Conservation (phyloP, 1,140 invertebrate genomes). For the Pristionchus pacificus region DNA sequence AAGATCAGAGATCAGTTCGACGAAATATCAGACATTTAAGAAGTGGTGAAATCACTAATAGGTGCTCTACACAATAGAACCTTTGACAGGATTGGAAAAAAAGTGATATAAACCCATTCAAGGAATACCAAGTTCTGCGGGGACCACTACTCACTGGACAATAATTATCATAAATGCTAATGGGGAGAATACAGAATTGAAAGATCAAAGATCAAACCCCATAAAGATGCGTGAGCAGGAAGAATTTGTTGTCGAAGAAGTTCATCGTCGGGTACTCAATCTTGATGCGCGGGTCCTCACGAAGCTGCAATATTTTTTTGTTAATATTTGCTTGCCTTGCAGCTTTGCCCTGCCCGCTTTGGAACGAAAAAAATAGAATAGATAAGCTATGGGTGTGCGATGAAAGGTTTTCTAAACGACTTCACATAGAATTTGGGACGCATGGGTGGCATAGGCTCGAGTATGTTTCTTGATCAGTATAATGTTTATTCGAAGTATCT, state of each 20-base stretch:
- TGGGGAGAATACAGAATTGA: no score
- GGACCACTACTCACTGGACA: no score
- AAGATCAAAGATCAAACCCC: no score
- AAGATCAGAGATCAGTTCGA: no score
- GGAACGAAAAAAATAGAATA: constrained; percentile 1
- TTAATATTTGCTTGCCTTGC: constrained; percentile 11
- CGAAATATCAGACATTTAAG: no score
- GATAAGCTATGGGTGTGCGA: background rate
- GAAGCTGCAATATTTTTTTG: no score
- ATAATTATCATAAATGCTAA: no score
- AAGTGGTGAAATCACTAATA: no score
- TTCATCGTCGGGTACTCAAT: constrained; percentile 53
- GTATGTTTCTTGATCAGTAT: background rate
- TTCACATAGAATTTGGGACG: background rate
- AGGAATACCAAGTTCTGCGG: no score
- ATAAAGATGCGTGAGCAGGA: constrained; percentile 55
- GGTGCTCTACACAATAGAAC: no score
- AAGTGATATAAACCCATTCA: no score
- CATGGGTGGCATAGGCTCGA: background rate
- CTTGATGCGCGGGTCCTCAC: constrained; percentile 44
- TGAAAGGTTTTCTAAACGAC: background rate
- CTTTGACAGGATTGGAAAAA: no score
- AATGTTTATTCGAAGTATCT: background rate
- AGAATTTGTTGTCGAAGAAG: constrained; percentile 55
- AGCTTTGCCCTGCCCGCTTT: background rate